phyloP scores from a whole-genome alignment of 2,797 vertebrate genomes.

The Allobates femoralis region DNA sequence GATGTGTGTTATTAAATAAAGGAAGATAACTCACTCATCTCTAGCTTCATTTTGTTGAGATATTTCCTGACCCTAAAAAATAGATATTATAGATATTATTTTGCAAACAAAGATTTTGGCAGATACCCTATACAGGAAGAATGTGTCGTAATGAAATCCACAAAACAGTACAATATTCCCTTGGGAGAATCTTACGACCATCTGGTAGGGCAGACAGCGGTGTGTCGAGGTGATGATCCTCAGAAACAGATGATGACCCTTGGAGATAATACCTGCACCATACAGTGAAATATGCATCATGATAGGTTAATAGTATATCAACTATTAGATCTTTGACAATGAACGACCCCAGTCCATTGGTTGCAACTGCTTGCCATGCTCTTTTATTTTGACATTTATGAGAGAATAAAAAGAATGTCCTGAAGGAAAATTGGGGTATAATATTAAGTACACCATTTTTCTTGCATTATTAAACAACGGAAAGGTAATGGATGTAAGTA shows the following conservation, averaged over 20 bases:
- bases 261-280: neutral
- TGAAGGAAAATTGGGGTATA: too few relatives aligned
- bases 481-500: neutral
- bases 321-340: neutral
- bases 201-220: neutral
- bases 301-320: neutral
- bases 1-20: constrained; percentile 48
- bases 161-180: neutral
- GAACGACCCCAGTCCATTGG: neutral
- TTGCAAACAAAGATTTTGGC: constrained; percentile 17
- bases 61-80: constrained; percentile 63
- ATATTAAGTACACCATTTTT: too few relatives aligned
- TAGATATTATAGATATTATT: constrained; percentile 53
- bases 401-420: too few relatives aligned
- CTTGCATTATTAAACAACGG: neutral
- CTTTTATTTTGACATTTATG: too few relatives aligned
- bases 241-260: neutral
- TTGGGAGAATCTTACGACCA: neutral
- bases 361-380: too few relatives aligned
- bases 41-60: constrained; percentile 56
- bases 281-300: too few relatives aligned
- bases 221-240: neutral
- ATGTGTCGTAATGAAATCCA: neutral
- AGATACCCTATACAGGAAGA: neutral
- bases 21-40: constrained; percentile 58